These are phyloP conservation scores for Dasyprocta punctata DNA, from an alignment of 2,113 vertebrate genomes.

Conservation along the genomic window DNA sequence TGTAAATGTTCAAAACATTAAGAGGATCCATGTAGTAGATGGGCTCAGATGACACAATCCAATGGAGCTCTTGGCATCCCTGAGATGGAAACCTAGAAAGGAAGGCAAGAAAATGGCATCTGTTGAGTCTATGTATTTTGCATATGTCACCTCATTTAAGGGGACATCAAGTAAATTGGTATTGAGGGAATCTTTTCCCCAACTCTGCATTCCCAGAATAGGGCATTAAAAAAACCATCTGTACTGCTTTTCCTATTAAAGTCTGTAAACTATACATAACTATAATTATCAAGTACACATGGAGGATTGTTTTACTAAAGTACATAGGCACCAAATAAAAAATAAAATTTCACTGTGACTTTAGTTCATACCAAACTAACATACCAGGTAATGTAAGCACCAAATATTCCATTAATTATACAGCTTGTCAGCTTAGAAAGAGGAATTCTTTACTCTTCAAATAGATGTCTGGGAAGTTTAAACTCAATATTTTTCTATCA, in stretches of 20 bases:
- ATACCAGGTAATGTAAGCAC: neutral
- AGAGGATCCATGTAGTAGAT: neutral
- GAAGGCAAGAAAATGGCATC: neutral
- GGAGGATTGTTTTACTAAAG: neutral
- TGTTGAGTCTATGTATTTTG: neutral
- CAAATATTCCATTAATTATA: neutral
- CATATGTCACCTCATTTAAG: neutral
- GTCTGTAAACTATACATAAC: neutral
- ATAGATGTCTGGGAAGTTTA: neutral
- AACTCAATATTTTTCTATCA: neutral
- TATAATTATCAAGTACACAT: neutral
- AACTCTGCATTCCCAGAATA: neutral
- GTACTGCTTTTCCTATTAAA: neutral
- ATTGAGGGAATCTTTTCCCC: neutral
- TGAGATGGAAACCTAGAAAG: neutral
- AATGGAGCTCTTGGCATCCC: neutral
- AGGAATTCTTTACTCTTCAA: slow-evolving; percentile 27
- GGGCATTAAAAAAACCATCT: neutral
- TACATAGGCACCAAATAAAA: neutral
- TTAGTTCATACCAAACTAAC: neutral
- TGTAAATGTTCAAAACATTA: neutral
- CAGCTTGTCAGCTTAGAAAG: neutral
- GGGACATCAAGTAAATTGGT: neutral
- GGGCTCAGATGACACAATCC: neutral
- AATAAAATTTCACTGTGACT: neutral